Percentiles rank a stretch among this genome's conserved stretches.
Evolutionary conservation across 2,888 invertebrate species (phyloP).

Genomic region (Stegophylla sp.): DNA sequence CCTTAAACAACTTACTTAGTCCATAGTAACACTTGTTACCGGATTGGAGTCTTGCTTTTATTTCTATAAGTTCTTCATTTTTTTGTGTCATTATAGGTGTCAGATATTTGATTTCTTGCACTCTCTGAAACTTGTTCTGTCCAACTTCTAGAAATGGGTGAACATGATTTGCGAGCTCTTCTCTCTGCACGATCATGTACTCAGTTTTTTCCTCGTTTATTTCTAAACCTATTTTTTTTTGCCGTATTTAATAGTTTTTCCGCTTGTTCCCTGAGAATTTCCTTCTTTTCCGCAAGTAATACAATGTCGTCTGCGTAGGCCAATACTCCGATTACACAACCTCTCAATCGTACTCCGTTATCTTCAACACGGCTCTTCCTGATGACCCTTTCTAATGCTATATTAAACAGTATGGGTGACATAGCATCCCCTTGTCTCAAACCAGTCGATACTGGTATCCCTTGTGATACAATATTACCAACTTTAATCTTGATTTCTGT

Average conservation of each 20-base stretch:
- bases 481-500: too few relatives aligned
- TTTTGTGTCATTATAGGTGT: background rate
- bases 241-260: slow-evolving; percentile 10
- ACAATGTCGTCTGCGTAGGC: slow-evolving; percentile 19
- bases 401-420: slow-evolving; percentile 27
- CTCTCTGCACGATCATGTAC: slow-evolving; percentile 14
- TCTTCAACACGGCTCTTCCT: slow-evolving; percentile 26
- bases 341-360: background rate
- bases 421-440: too few relatives aligned
- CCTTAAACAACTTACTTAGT: slow-evolving; percentile 21
- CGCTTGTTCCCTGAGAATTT: slow-evolving; percentile 5
- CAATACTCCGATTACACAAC: slow-evolving; percentile 16
- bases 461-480: too few relatives aligned
- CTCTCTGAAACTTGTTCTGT: slow-evolving; percentile 27
- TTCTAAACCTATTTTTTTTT: slow-evolving; percentile 25
- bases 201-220: slow-evolving; percentile 23
- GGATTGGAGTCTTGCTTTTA: too few relatives aligned
- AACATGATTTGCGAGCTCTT: slow-evolving; percentile 20
- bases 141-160: slow-evolving; percentile 25
- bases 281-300: slow-evolving; percentile 18
- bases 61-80: slow-evolving; percentile 18
- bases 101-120: slow-evolving; percentile 11
- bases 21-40: slow-evolving; percentile 20
- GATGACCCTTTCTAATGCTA: slow-evolving; percentile 14
- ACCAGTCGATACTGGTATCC: too few relatives aligned